Evolutionary conservation across 2,888 invertebrate genomes (phyloP), one percentile per base, ranked within the genome.

Genomic region (Drosophila austrosaltans): DNA sequence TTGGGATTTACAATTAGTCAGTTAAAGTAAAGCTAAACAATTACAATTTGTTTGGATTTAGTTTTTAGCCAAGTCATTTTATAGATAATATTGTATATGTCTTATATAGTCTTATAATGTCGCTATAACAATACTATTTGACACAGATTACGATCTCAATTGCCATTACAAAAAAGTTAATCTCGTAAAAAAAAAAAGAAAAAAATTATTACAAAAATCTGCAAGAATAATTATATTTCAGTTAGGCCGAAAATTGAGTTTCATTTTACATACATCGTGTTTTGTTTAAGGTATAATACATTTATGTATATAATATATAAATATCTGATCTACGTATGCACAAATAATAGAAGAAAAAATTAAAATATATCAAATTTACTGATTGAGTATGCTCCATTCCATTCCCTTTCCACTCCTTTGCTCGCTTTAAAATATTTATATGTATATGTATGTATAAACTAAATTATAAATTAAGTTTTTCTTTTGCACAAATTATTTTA

Each of bases 381-480:
- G 48, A 57, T 66, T 73, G 72, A 72, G 72, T 72, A 72, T 67
- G 58, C 67, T 67, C 16, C 32, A 10, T 22, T 6, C 16, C 30
- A 8, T 36, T 30, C 40, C n/a, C n/a, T 32, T 12, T 25, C 4
- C 22, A 8, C 44, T 48, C 10, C 20, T 22, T 48, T 48, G 7
- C 28, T 25, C 60, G n/a, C 22, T 40, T 42, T 72, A 65, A 16
- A 16, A 39, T 39, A 16, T 71, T 72, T 72, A 48, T 8, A 64
- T 72, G 63, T 71, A 72, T 65, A 65, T 72, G 59, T 42, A 71
- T 30, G 42, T 77, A 70, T 69, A 32, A 84, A 81, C 76, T 82
- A 70, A 77, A 62, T 53, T 58, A 74, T 69, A 74, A 70, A 75
- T 76, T 72, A 75, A 68, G 63, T 63, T 58, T 72, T 44, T 63